phyloP scores from a whole-genome alignment of 92 coral and sea anemone genomes.

The Paragorgia papillata region DNA sequence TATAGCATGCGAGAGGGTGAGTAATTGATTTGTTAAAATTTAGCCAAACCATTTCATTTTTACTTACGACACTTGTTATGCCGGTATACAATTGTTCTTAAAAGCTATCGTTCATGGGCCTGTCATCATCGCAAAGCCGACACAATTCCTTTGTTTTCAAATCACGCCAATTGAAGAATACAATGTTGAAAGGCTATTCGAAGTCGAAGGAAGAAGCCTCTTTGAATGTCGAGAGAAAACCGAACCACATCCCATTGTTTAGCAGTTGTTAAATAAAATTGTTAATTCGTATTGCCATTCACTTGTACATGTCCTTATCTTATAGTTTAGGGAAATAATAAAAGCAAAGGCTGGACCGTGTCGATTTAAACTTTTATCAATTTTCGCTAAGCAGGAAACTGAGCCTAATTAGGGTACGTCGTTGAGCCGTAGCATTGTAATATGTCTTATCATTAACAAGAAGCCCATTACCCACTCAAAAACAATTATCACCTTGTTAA shows the following conservation, averaged over 20 bases:
- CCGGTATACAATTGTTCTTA: constrained; percentile 4
- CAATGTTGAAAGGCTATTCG: background rate
- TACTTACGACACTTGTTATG: background rate
- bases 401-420: background rate
- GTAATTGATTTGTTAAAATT: no score
- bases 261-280: constrained; percentile 1
- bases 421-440: background rate
- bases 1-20: no score
- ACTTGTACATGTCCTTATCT: constrained; percentile 16
- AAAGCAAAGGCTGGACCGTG: background rate
- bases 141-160: background rate
- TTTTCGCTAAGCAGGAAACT: constrained; percentile 17
- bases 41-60: no score
- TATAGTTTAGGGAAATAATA: background rate
- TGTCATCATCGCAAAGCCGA: constrained; percentile 15
- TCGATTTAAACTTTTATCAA: constrained; percentile 22
- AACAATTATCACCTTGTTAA: background rate
- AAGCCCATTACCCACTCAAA: constrained; percentile 8
- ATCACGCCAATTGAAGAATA: constrained; percentile 1
- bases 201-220: background rate
- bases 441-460: background rate
- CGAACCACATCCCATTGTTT: constrained; percentile 21
- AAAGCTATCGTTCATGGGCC: background rate
- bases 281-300: constrained; percentile 3
- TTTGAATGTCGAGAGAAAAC: constrained; percentile 18